Evolutionary conservation across 2,113 vertebrate genomes (phyloP), one percentile per base, ranked within the genome.

Genomic region (Myotis brandtii): DNA sequence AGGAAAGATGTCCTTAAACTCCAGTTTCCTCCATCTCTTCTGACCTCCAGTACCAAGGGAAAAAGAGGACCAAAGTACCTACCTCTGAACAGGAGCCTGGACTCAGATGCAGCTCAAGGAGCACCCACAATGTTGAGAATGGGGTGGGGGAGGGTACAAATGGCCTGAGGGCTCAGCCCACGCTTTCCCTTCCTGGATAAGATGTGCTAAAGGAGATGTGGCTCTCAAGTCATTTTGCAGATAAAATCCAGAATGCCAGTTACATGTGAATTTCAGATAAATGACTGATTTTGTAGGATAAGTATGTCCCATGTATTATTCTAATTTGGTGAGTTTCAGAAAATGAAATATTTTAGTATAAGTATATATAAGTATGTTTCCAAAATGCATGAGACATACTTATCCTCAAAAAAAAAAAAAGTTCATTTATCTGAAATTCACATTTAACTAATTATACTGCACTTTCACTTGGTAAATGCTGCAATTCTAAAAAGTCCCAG

Each of bases 321-420:
- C 77, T 25, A 37, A 43, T 52, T 67, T 59, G 66, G 32, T 73
- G 46, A 76, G 52, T 86, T 93, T 90, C 50, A 86, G 73, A 90
- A n/a, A 81, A 86, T 40, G 66, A 80, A 86, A 82, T 69, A 46
- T 89, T 81, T 92, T 81, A 69, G 30, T 59, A 59, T n/a, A 66
- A 77, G 27, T 62, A 64, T 54, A 32, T 43, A n/a, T 48, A 23
- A n/a, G 14, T 66, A 66, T 40, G 34, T 77, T 52, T 80, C 32
- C 66, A 86, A 66, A n/a, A 89, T 73, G 46, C 48, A 62, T n/a
- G 10, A 62, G n/a, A 59, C n/a, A 82, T 64, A 18, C 46, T 70
- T 76, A 46, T 27, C 17, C 59, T 85, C 2, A 70, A n/a, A 77
- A 82, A 70, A 30, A 76, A 82, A 89, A 40, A 64, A 20, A 20